Base-by-base conservation (phyloP, 2,113 vertebrate species). In the Limnothrissa miodon region DNA sequence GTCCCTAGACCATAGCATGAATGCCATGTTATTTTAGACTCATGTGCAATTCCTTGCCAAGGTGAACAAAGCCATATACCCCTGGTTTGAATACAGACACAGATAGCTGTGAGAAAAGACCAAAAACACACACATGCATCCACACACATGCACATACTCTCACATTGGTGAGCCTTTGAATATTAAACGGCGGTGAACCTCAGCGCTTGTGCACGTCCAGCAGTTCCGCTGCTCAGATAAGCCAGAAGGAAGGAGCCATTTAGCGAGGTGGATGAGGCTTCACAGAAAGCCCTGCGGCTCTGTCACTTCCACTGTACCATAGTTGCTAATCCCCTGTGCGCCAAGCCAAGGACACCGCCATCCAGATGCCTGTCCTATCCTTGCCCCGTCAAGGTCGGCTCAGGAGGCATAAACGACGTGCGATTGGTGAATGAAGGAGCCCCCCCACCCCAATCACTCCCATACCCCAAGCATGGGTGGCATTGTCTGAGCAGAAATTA, bases 291-390 rank as follows among this genome's bases (percentile, higher is more conserved):
- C 66, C 56, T n/a, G 13, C 23, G 39, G 42, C 42, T 42, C 53
- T 45, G 39, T 81, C 39, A 39, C n/a, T 53, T 85, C 62, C 66
- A 81, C 81, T 39, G 33, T 81, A n/a, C 21, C 13, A 7, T 48
- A 80, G 80, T 42, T 48, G 42, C 79, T 78, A 59, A 19, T 45
- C 59, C 5, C 33, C 39, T 66, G 29, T 70, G 82, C 62, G 66
- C 56, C 44, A 78, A n/a, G 62, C 45, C 39, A 45, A 78, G 21
- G 79, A 51, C 79, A 83, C n/a, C 42, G 25, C 70, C n/a, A 45
- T 39, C 33, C 29, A 87, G 83, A 87, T 83, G 82, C 86, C 66
- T 44, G 25, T 86, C 74, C 42, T 85, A 74, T 83, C 79, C 82
- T 86, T 89, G 83, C 10, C 74, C 79, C 80, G 80, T 81, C 80